Evolutionary conservation across 2,888 invertebrate genomes (phyloP).

Genomic region (Eupeodes luniger): DNA sequence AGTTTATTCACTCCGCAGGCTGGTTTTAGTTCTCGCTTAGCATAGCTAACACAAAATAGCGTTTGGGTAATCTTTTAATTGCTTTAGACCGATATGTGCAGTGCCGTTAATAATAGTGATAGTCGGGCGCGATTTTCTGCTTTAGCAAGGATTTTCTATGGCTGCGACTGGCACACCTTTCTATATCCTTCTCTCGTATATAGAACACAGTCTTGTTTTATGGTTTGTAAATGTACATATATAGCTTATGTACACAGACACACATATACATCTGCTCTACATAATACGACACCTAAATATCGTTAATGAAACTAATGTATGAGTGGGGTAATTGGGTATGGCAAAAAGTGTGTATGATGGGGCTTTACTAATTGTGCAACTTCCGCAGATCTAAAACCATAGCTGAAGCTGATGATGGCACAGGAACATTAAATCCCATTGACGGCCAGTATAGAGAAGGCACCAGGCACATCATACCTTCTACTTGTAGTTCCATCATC

Average conservation of each 20-base stretch:
- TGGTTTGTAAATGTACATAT: background rate
- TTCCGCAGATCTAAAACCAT: conserved; percentile 25
- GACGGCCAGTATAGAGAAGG: conserved; percentile 8
- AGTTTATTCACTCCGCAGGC: conserved; percentile 34
- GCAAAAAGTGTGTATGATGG: background rate
- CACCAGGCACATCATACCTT: no score
- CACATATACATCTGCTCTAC: background rate
- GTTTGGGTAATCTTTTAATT: conserved; percentile 67
- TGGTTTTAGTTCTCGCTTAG: conserved; percentile 9
- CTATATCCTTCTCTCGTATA: no score
- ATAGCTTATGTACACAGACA: background rate
- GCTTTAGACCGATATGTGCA: conserved; percentile 54
- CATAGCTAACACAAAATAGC: conserved; percentile 13
- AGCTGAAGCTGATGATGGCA: conserved; percentile 3
- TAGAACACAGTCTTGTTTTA: conserved; percentile 1
- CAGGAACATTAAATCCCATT: conserved; percentile 36
- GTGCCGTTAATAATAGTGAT: conserved; percentile 55
- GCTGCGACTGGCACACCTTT: no score
- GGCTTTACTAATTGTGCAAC: conserved; percentile 59
- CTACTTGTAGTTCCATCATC: conserved; percentile 16
- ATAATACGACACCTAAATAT: conserved; percentile 54
- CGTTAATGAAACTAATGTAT: conserved; percentile 68
- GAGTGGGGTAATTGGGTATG: background rate
- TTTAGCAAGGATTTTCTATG: conserved; percentile 26
- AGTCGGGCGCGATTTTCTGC: conserved; percentile 56